These are phyloP conservation scores for Triplophysa rosa DNA, from an alignment of 2,113 vertebrate genomes.

Conservation along the genomic window DNA sequence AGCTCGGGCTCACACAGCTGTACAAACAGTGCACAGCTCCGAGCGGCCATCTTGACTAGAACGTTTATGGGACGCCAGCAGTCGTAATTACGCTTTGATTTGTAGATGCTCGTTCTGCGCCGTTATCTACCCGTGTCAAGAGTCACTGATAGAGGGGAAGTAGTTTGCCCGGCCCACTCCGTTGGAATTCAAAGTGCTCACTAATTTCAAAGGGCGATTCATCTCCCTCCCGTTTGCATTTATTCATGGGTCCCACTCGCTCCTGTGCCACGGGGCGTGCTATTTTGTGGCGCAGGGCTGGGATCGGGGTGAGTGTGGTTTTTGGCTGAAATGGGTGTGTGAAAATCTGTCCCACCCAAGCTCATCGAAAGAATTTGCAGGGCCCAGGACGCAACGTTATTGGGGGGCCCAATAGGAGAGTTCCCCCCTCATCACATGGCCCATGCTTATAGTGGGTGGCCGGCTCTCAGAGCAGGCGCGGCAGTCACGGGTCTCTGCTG, in stretches of 20 bases:
- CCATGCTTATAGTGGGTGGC: constrained; percentile 38
- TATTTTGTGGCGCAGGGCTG: constrained; percentile 57
- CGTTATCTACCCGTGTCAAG: constrained; percentile 66
- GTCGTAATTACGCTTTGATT: constrained; percentile 67
- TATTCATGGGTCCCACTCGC: constrained; percentile 49
- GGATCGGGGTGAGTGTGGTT: constrained; percentile 60
- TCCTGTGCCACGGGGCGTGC: constrained; percentile 44
- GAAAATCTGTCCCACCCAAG: not conserved
- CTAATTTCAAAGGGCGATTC: constrained; percentile 61
- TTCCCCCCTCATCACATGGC: too few relatives aligned
- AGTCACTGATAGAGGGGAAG: constrained; percentile 64
- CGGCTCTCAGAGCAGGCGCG: constrained; percentile 63
- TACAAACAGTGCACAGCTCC: constrained; percentile 56
- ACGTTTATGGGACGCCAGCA: constrained; percentile 53
- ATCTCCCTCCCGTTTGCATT: constrained; percentile 61
- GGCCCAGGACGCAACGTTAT: too few relatives aligned
- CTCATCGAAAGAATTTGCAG: too few relatives aligned
- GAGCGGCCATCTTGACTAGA: constrained; percentile 57
- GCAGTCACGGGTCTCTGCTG: constrained; percentile 78
- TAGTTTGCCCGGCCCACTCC: constrained; percentile 39
- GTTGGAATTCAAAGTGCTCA: constrained; percentile 64
- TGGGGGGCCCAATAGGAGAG: too few relatives aligned
- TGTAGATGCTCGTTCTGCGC: constrained; percentile 61
- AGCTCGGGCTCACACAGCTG: constrained; percentile 53
- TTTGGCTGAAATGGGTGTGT: not conserved